phyloP scores from a whole-genome alignment of 1,140 invertebrate genomes.

The Drosophila mayri region DNA sequence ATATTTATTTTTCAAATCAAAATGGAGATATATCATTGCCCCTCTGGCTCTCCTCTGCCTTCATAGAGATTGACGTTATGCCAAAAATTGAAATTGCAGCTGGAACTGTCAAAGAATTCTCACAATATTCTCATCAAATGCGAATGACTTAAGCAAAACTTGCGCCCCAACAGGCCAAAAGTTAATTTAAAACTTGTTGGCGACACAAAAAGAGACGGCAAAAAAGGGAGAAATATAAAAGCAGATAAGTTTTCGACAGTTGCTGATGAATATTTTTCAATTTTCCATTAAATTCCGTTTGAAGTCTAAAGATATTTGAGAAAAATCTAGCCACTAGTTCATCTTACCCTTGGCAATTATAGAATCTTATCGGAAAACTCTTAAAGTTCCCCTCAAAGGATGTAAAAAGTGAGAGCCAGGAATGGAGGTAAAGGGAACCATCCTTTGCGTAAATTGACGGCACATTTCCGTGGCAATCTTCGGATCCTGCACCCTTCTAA shows the following conservation, averaged over 20 bases:
- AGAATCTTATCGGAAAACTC: slow-evolving; percentile 17
- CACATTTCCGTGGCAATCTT: slow-evolving; percentile 74
- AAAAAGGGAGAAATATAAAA: slow-evolving; percentile 14
- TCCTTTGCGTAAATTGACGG: slow-evolving; percentile 71
- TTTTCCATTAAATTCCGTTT: slow-evolving; percentile 15
- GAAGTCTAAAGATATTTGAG: not conserved
- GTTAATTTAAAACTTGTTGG: slow-evolving; percentile 61
- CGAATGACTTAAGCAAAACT: slow-evolving; percentile 34
- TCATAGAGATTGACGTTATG: not conserved
- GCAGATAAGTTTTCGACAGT: slow-evolving; percentile 47
- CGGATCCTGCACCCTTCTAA: slow-evolving; percentile 39
- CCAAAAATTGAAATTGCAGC: slow-evolving; percentile 37
- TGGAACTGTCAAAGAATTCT: slow-evolving; percentile 45
- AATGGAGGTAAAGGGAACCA: not conserved
- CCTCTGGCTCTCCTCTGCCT: not conserved
- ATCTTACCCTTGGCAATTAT: slow-evolving; percentile 16
- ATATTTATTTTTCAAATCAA: slow-evolving; percentile 25
- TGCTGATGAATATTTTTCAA: slow-evolving; percentile 39
- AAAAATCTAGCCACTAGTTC: not conserved
- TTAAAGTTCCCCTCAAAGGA: slow-evolving; percentile 17
- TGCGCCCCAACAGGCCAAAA: slow-evolving; percentile 44
- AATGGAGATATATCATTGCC: slow-evolving; percentile 2
- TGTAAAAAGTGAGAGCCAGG: slow-evolving; percentile 1
- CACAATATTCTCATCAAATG: slow-evolving; percentile 47
- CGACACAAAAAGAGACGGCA: slow-evolving; percentile 20